Evolutionary conservation across 2,797 vertebrate genomes (phyloP).

Genomic region (Dicrostonyx torquatus): DNA sequence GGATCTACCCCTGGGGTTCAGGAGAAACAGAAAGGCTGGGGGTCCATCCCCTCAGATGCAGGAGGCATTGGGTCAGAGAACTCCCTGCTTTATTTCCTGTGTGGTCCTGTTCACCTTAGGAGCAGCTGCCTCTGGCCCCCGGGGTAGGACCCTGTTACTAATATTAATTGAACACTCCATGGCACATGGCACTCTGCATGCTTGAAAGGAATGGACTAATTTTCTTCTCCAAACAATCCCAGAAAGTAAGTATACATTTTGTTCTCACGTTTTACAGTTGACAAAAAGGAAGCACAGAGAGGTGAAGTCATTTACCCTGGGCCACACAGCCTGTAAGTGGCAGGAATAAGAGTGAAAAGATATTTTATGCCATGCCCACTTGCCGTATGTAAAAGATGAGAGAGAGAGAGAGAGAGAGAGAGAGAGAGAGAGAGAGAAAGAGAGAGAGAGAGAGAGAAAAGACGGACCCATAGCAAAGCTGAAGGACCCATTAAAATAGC

Average conservation of each 20-base stretch:
- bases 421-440: not conserved
- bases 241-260: not conserved
- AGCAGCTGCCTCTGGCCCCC: not conserved
- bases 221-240: not conserved
- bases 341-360: not conserved
- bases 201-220: not conserved
- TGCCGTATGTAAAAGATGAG: not conserved
- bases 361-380: not conserved
- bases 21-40: not conserved
- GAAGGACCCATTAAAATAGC: constrained; percentile 17
- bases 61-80: not conserved
- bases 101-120: not conserved
- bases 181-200: not conserved
- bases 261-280: not conserved
- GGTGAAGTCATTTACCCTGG: not conserved
- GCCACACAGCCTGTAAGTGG: not conserved
- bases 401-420: not conserved
- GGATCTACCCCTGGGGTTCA: not conserved
- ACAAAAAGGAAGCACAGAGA: constrained; percentile 6
- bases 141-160: not conserved
- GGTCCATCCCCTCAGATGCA: not conserved
- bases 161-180: not conserved
- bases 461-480: not conserved
- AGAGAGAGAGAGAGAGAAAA: not conserved
- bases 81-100: not conserved